A percentile compares a stretch with the other conserved stretches of the same genome.
These are phyloP conservation scores for Gadus macrocephalus DNA, from an alignment of 2,113 vertebrate species.

Conservation along the genomic window DNA sequence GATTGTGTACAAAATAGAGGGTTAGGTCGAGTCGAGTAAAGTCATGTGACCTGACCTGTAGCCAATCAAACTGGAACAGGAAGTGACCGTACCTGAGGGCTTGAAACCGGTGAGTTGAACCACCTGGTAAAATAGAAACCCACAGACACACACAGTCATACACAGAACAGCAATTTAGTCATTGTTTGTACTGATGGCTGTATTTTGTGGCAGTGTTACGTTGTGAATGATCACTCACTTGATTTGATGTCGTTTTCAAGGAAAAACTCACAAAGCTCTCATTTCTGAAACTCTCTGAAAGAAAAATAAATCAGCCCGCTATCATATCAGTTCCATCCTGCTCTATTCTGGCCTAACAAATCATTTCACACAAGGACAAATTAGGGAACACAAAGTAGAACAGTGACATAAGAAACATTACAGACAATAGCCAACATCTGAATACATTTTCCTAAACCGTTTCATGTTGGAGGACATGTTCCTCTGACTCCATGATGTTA, in stretches of 20 bases:
- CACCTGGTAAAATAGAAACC: conserved; percentile 64
- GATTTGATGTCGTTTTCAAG: conserved; percentile 61
- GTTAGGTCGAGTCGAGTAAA: too few species aligned
- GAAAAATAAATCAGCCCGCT: conserved; percentile 16
- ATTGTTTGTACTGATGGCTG: not conserved
- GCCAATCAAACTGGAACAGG: not conserved
- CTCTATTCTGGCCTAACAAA: not conserved
- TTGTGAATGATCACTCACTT: conserved; percentile 52
- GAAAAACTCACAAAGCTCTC: conserved; percentile 68
- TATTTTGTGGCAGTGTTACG: not conserved
- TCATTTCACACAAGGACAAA: not conserved
- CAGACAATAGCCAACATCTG: too few species aligned
- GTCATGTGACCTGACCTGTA: too few species aligned
- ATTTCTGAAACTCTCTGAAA: conserved; percentile 72
- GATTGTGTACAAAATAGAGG: too few species aligned
- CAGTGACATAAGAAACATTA: not conserved
- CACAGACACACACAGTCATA: conserved; percentile 4
- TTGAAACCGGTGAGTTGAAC: conserved; percentile 88
- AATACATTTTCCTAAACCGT: too few species aligned
- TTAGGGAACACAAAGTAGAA: not conserved
- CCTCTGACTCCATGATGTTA: too few species aligned
- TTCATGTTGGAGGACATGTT: too few species aligned
- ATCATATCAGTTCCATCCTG: not conserved
- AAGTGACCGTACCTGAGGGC: conserved; percentile 75
- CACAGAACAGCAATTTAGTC: not conserved